These are phyloP conservation scores for Plumapathes pennacea DNA, from an alignment of 92 coral and sea anemone species.

Conservation along the genomic window DNA sequence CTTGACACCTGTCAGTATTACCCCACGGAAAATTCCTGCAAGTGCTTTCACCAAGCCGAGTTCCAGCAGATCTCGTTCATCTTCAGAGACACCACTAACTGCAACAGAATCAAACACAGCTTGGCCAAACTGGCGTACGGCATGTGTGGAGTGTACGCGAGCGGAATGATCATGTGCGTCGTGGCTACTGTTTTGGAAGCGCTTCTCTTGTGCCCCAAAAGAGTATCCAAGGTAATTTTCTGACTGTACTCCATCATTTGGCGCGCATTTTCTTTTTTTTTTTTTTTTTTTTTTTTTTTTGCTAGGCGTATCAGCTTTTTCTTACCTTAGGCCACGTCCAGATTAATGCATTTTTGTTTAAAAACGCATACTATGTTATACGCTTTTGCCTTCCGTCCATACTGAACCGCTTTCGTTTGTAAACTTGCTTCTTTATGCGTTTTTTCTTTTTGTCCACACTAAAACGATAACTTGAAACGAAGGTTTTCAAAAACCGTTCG, in stretches of 20 bases:
- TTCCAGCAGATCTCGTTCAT: conserved; percentile 79
- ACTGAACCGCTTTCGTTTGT: too few relatives aligned
- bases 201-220: conserved; percentile 48
- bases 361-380: too few relatives aligned
- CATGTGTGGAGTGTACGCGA: conserved; percentile 87
- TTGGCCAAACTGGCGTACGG: conserved; percentile 87
- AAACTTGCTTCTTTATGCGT: too few relatives aligned
- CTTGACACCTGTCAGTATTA: conserved; percentile 85
- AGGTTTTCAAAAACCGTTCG: too few relatives aligned
- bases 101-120: conserved; percentile 70
- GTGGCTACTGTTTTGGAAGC: conserved; percentile 73
- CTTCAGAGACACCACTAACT: conserved; percentile 80
- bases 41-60: conserved; percentile 77
- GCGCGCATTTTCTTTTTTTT: not conserved
- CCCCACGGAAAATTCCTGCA: conserved; percentile 66
- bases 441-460: too few relatives aligned
- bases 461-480: too few relatives aligned
- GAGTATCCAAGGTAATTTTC: conserved; percentile 57
- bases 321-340: too few relatives aligned
- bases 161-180: conserved; percentile 66
- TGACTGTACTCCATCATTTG: not conserved
- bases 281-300: not conserved
- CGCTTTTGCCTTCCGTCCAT: too few relatives aligned
- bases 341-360: too few relatives aligned
- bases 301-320: too few relatives aligned